Conservation (phyloP, 2,113 vertebrate genomes). For the Mionectes macconnelli region DNA sequence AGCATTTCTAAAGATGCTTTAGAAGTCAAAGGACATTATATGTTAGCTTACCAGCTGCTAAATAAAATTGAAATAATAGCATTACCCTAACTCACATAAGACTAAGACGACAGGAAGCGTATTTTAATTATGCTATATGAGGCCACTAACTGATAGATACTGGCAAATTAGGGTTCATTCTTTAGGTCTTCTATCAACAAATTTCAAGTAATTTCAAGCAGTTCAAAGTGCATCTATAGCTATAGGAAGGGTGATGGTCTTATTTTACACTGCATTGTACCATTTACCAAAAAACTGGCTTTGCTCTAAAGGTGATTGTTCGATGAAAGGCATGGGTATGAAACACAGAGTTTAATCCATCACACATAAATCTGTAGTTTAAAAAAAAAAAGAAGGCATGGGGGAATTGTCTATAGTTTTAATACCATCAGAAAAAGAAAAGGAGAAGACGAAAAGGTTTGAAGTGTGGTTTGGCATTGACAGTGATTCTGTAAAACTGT, state of each 20-base stretch:
- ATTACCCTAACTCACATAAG: not conserved
- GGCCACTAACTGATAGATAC: not conserved
- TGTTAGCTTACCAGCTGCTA: not conserved
- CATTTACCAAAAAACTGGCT: not conserved
- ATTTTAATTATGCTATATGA: not conserved
- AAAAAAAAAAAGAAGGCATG: not conserved
- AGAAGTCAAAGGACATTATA: not conserved
- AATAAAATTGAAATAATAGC: not conserved
- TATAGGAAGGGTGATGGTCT: not conserved
- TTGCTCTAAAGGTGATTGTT: not conserved
- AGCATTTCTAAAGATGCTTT: not conserved
- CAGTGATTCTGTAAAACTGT: not conserved
- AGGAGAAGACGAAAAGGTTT: not conserved
- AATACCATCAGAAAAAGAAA: not conserved
- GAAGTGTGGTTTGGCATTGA: not conserved
- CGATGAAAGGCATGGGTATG: not conserved
- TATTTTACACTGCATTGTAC: not conserved
- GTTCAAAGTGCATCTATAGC: not conserved
- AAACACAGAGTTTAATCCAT: not conserved
- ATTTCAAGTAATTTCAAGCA: not conserved
- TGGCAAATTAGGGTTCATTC: not conserved
- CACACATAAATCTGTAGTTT: not conserved
- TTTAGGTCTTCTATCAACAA: not conserved
- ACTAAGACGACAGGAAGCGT: not conserved
- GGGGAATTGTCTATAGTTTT: not conserved